phyloP scores from a whole-genome alignment of 2,888 invertebrate genomes.

The Helicoverpa assulta region DNA sequence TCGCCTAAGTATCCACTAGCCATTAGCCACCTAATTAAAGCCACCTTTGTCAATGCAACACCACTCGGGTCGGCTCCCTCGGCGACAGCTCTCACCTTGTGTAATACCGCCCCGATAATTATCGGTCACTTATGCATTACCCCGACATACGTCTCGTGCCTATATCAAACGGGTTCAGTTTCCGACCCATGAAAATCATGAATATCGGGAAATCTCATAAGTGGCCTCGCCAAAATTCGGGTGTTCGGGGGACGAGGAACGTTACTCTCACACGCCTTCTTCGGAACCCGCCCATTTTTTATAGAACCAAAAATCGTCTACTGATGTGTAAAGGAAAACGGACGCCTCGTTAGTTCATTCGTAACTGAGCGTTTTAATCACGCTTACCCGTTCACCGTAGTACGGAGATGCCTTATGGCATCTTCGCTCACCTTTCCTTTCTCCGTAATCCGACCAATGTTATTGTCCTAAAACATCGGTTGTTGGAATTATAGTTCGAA shows the following conservation, averaged over 20 bases:
- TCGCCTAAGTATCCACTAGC: slow-evolving; percentile 17
- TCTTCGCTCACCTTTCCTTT: too few species aligned
- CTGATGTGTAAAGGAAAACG: too few species aligned
- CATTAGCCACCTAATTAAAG: slow-evolving; percentile 61
- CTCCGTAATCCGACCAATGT: neutral
- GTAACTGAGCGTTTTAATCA: too few species aligned
- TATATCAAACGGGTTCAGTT: neutral
- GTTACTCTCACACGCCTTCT: too few species aligned
- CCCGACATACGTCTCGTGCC: neutral
- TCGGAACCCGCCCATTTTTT: too few species aligned
- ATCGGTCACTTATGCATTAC: neutral
- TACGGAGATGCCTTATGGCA: too few species aligned
- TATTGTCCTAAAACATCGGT: neutral
- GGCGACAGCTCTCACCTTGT: neutral
- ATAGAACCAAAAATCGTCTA: too few species aligned
- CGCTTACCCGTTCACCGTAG: too few species aligned
- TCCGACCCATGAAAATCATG: neutral
- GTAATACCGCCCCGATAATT: neutral
- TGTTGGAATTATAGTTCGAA: slow-evolving; percentile 29
- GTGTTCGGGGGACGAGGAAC: too few species aligned
- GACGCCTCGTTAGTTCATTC: too few species aligned
- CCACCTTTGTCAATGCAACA: slow-evolving; percentile 76
- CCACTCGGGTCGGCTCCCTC: slow-evolving; percentile 67
- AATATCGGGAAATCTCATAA: too few species aligned
- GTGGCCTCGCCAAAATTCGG: too few species aligned